phyloP scores from a whole-genome alignment of 1,140 invertebrate genomes.

The Epicauta chinensis region DNA sequence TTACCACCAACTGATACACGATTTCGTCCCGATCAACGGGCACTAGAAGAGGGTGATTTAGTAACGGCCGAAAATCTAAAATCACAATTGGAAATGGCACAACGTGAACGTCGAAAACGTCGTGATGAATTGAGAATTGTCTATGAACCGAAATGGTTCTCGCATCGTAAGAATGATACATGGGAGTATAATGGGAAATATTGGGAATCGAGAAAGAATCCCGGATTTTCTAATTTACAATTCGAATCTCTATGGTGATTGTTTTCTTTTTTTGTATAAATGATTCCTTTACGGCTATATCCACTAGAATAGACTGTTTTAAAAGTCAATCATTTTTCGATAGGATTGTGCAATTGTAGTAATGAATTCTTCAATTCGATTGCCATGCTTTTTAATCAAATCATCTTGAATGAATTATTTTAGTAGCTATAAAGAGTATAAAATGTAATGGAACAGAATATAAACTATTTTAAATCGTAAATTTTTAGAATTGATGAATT shows the following conservation, averaged over 20 bases:
- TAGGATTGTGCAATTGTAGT: conserved; percentile 4
- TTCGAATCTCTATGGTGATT: conserved; percentile 52
- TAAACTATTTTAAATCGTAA: background rate
- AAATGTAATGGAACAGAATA: conserved; percentile 1
- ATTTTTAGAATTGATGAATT: background rate
- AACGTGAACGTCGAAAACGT: conserved; percentile 59
- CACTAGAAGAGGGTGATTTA: conserved; percentile 71
- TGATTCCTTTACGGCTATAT: background rate
- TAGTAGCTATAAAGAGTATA: conserved; percentile 6
- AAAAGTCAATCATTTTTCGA: too few species aligned
- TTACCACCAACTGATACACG: conserved; percentile 72
- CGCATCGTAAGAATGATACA: conserved; percentile 47
- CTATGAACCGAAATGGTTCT: conserved; percentile 59
- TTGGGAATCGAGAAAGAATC: conserved; percentile 50
- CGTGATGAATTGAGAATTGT: conserved; percentile 50
- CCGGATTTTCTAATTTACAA: conserved; percentile 52
- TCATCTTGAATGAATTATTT: too few species aligned
- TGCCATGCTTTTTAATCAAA: conserved; percentile 10
- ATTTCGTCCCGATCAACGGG: conserved; percentile 50
- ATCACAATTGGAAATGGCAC: conserved; percentile 58
- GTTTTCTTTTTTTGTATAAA: too few species aligned
- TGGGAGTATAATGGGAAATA: conserved; percentile 60
- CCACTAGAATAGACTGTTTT: too few species aligned
- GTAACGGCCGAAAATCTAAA: conserved; percentile 65
- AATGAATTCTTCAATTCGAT: background rate